Conservation (phyloP, 2,888 invertebrate genomes). For the Dexiosoma caninum region DNA sequence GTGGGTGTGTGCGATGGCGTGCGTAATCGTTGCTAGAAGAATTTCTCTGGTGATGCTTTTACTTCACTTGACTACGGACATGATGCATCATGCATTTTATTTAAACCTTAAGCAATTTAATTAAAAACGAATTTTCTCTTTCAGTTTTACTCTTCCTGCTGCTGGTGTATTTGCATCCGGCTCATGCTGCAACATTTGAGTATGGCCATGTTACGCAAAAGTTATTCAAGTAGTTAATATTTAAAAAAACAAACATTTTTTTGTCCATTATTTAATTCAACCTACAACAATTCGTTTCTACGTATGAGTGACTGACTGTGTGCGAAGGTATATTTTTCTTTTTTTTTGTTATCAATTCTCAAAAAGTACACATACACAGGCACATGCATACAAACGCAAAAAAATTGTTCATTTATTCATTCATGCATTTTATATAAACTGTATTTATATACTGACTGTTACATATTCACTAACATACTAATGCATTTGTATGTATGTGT, state of each 20-base stretch:
- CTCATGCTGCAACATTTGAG: constrained; percentile 35
- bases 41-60: constrained; percentile 27
- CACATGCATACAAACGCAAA: too few relatives aligned
- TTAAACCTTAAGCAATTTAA: constrained; percentile 62
- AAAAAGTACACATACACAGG: constrained; percentile 8
- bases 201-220: constrained; percentile 44
- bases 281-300: not conserved
- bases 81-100: constrained; percentile 49
- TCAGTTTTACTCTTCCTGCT: not conserved
- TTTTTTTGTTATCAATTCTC: constrained; percentile 18
- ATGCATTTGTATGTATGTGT: not conserved
- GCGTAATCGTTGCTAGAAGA: not conserved
- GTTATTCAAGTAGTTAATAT: constrained; percentile 55
- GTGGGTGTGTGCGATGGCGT: too few relatives aligned
- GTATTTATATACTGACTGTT: not conserved
- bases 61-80: constrained; percentile 13
- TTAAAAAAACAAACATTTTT: too few relatives aligned
- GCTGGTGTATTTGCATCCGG: constrained; percentile 32
- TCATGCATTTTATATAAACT: constrained; percentile 15
- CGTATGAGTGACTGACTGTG: not conserved
- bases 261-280: not conserved
- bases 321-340: too few relatives aligned
- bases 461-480: not conserved
- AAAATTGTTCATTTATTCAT: constrained; percentile 21
- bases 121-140: constrained; percentile 59